Conservation (phyloP, 2,888 invertebrate species). For the Morpho deidamia region DNA sequence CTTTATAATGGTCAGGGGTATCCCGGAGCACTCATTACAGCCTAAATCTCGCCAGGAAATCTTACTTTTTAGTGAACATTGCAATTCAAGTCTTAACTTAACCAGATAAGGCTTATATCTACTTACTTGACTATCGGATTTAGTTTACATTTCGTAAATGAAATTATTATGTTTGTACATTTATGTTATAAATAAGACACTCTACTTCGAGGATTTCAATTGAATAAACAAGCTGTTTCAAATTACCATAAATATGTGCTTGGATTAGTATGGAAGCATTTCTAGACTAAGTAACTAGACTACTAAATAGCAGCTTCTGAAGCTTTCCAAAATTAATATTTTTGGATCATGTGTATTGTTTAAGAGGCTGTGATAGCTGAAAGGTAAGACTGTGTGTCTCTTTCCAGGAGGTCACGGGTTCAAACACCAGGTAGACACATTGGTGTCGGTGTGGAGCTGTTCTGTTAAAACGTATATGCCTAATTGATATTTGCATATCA, state of each 20-base stretch:
- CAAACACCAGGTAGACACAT: too few relatives aligned
- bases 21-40: constrained; percentile 4
- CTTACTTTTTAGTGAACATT: neutral
- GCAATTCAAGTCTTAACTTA: neutral
- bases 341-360: too few relatives aligned
- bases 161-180: neutral
- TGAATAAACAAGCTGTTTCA: neutral
- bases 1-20: constrained; percentile 8
- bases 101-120: neutral
- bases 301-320: too few relatives aligned
- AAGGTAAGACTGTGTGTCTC: too few relatives aligned
- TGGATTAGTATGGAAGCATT: too few relatives aligned
- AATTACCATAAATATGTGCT: neutral
- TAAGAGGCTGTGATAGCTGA: too few relatives aligned
- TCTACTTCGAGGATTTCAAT: neutral
- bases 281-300: too few relatives aligned
- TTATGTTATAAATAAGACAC: neutral
- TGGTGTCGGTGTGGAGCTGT: too few relatives aligned
- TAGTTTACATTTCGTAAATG: constrained; percentile 3
- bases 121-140: neutral
- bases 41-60: neutral
- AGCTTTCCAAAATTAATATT: too few relatives aligned
- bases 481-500: too few relatives aligned
- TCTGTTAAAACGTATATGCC: too few relatives aligned
- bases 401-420: too few relatives aligned